Evolutionary conservation across 1,140 invertebrate genomes (phyloP), one percentile per base, ranked within the genome.

Genomic region (Saccostrea cuccullata): DNA sequence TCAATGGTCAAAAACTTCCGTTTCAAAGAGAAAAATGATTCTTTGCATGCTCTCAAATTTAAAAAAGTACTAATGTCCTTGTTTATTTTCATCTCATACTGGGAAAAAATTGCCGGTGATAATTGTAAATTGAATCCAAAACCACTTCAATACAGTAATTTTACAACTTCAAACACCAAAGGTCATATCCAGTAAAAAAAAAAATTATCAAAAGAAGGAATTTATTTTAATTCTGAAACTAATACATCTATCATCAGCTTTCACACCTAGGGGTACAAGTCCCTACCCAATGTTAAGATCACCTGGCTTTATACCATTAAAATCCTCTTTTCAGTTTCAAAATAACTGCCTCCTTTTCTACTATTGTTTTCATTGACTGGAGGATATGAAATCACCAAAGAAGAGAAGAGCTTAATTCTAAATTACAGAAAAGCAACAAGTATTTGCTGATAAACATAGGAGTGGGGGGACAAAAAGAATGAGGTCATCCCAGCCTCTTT

Each of bases 401-500:
- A 12, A 5, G 30, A 30, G 70, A 77, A 77, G 30, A 77, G 30
- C 26, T 36, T 15, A 77, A 77, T 15, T 15, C 70, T 30, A 36
- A 77, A 77, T 77, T 15, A 77, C 26, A 77, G 70, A 77, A 77
- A 77, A 77, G 70, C 70, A 77, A 77, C 26, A 36, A 15, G 15
- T 77, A 77, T 30, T 15, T 3, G 23, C 12, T 15, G 23, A 77
- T 26, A 30, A 77, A 77, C 70, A 36, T 15, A 64, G 70, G 70
- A 77, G 26, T 30, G 26, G 70, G 13, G 30, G 26, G 15, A 36
- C 70, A 30, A 26, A 30, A 36, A 77, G 70, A 77, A 30, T 30
- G 23, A 36, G 70, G 70, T 77, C 70, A 77, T 26, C 30, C 30
- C 70, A 77, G 70, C 70, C 70, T 77, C 70, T 77, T 77, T 77